Evolutionary conservation across 2,113 vertebrate genomes (phyloP).

Genomic region (Pseudorasbora parva): DNA sequence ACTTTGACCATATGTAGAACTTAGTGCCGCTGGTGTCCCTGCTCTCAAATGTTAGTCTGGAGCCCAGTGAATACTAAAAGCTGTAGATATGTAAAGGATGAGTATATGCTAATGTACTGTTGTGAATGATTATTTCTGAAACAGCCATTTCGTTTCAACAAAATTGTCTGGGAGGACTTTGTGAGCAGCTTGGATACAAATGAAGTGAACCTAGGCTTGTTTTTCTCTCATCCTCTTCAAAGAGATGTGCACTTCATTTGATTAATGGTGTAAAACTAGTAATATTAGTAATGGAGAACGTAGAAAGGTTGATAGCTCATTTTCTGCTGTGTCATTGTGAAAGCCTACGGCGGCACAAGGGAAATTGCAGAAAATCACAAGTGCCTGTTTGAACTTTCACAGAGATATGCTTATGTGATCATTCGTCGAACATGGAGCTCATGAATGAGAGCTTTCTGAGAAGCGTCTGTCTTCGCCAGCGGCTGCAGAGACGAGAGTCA

Average conservation of each 20-base stretch:
- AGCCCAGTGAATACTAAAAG: no score
- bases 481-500: background rate
- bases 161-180: background rate
- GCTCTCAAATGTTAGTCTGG: no score
- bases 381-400: constrained; percentile 13
- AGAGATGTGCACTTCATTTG: background rate
- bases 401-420: background rate
- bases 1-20: no score
- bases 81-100: no score
- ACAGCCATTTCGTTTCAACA: background rate
- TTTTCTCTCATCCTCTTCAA: background rate
- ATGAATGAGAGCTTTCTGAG: background rate
- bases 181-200: background rate
- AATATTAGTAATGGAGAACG: constrained; percentile 21
- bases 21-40: no score
- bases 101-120: no score
- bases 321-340: constrained; percentile 21
- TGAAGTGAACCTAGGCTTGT: background rate
- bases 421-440: background rate
- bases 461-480: background rate
- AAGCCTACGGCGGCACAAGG: background rate
- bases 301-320: background rate
- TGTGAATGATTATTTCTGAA: background rate
- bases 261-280: constrained; percentile 2
- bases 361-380: constrained; percentile 33